phyloP scores from a whole-genome alignment of 2,113 vertebrate species.

The Zapornia atra region DNA sequence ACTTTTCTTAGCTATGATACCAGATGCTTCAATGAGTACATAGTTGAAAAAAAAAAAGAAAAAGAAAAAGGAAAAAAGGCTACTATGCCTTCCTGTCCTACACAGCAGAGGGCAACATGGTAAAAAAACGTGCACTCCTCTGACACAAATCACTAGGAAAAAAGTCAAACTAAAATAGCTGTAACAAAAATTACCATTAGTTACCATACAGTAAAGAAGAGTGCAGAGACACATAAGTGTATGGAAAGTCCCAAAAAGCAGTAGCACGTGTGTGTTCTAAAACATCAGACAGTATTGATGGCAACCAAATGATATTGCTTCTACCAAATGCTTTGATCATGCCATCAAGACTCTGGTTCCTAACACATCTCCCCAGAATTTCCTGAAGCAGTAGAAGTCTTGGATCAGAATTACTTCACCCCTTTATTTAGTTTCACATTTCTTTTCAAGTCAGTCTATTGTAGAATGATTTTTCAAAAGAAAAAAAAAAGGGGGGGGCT shows the following conservation, averaged over 20 bases:
- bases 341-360: neutral
- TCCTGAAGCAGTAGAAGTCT: neutral
- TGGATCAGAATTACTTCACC: neutral
- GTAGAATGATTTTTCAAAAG: neutral
- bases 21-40: neutral
- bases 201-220: neutral
- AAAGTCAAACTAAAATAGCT: neutral
- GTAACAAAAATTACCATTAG: neutral
- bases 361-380: neutral
- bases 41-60: neutral
- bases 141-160: neutral
- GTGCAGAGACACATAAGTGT: neutral
- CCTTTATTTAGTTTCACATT: neutral
- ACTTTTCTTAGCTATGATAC: neutral
- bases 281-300: neutral
- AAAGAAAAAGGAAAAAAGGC: too few species aligned
- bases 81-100: neutral
- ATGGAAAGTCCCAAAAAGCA: neutral
- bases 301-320: neutral
- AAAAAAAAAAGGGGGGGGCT: neutral
- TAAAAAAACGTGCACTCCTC: neutral
- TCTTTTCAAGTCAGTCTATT: neutral
- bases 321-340: neutral
- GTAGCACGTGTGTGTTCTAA: neutral
- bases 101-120: neutral